These are phyloP conservation scores for Hydropotes inermis DNA, from an alignment of 2,113 vertebrate genomes.

Conservation along the genomic window DNA sequence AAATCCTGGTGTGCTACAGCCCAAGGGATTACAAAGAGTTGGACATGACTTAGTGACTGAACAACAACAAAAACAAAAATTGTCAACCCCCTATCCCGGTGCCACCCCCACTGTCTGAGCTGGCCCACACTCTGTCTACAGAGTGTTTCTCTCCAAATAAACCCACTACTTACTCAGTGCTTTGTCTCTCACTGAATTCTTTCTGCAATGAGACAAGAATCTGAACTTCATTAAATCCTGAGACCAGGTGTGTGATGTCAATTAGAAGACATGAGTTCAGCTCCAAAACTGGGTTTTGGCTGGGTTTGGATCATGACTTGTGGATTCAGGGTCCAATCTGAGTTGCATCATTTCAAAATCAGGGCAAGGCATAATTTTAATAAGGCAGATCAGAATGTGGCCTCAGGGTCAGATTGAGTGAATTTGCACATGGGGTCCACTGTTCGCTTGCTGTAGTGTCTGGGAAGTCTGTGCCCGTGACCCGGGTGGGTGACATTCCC, in stretches of 20 bases:
- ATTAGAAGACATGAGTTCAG: not conserved
- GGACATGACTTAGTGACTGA: not conserved
- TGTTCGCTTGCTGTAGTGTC: not conserved
- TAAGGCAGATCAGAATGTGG: not conserved
- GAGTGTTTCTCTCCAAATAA: not conserved
- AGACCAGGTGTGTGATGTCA: not conserved
- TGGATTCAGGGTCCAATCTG: not conserved
- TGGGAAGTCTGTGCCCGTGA: not conserved
- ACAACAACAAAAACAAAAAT: not conserved
- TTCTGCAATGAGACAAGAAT: not conserved
- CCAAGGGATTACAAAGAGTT: not conserved
- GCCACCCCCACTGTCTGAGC: not conserved
- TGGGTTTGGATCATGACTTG: not conserved
- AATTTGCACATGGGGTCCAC: not conserved
- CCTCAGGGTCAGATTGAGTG: not conserved
- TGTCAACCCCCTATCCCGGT: not conserved
- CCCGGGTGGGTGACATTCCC: not conserved
- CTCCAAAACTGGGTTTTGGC: not conserved
- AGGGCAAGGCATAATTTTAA: not conserved
- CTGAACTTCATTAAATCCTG: not conserved
- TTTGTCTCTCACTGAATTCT: not conserved
- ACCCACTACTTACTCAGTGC: not conserved
- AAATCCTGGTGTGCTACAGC: not conserved
- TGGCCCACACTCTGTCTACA: not conserved
- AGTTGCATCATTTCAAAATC: not conserved